Evolutionary conservation across 2,113 vertebrate genomes (phyloP), one percentile per base, ranked within the genome.

Genomic region (Eptesicus fuscus): DNA sequence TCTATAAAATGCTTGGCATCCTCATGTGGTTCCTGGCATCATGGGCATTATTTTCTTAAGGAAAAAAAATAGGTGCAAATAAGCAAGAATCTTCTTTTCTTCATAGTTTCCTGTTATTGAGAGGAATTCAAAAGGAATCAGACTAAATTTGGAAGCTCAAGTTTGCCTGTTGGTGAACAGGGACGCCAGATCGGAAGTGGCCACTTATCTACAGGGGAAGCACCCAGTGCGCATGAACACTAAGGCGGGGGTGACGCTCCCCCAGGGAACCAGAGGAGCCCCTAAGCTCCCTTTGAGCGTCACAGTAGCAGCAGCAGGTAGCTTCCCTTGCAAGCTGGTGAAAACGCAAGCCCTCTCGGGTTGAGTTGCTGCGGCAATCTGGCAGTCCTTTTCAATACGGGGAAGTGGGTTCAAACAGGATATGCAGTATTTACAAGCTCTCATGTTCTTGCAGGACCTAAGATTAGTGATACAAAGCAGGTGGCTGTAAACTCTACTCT

Each of bases 121-220:
- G 53, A 78, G 18, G 40, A 95, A 78, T 79, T 61, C 56, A 67
- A 25, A 86, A 91, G 20, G 49, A 97, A 61, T 80, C 80, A 83
- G 44, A 51, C 69, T 82, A 79, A 35, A 76, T 86, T 91, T 65
- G 90, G 74, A 88, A 96, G 67, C 30, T 96, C 37, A 5, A 10
- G 47, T 56, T 44, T 70, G 59, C 25, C 32, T 51, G 42, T 88
- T 88, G 83, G 71, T 53, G 92, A 88, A 59, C 37, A 65, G n/a
- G 28, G 47, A 14, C 25, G 16, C 9, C 37, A 77, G 1, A 28
- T 61, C 56, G 35, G 22, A 80, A 51, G 53, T 44, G 69, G 16
- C 59, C 53, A 10, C 25, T 53, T 94, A 56, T 89, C 71, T 79
- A 1, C 5, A 77, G 47, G 35, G 2, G 9, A 73, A 47, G 0